Percentiles rank a stretch among this genome's conserved stretches.
These are phyloP conservation scores for Atta cephalotes DNA, from an alignment of 1,140 invertebrate genomes.

Conservation along the genomic window DNA sequence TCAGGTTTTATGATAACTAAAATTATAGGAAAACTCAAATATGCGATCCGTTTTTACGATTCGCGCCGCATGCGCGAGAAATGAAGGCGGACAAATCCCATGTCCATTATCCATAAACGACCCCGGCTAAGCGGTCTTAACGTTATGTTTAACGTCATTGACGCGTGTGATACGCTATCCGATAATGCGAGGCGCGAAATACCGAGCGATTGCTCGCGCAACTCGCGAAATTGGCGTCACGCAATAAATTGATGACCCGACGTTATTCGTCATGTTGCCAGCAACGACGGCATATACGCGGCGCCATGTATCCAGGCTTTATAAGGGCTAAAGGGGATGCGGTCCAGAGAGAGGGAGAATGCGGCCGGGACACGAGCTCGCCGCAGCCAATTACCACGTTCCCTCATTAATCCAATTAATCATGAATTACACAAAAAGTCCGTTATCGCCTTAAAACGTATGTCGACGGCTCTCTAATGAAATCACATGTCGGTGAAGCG, in stretches of 20 bases:
- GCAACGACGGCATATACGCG: background rate
- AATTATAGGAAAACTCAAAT: slow-evolving; percentile 42
- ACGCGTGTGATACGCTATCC: slow-evolving; percentile 15
- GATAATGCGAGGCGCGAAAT: slow-evolving; percentile 45
- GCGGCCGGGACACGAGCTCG: slow-evolving; percentile 49
- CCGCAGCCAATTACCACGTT: slow-evolving; percentile 80
- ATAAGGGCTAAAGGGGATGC: slow-evolving; percentile 54
- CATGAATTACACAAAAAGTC: slow-evolving; percentile 82
- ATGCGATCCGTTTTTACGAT: slow-evolving; percentile 18
- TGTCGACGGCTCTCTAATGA: slow-evolving; percentile 60
- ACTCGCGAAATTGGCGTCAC: slow-evolving; percentile 67
- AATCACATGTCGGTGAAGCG: slow-evolving; percentile 28
- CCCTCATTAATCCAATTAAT: slow-evolving; percentile 82
- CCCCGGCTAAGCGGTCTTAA: slow-evolving; percentile 48
- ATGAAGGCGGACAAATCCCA: slow-evolving; percentile 42
- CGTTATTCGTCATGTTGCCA: slow-evolving; percentile 42
- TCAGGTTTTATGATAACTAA: slow-evolving; percentile 27
- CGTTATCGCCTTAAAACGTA: slow-evolving; percentile 79
- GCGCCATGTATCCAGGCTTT: slow-evolving; percentile 42
- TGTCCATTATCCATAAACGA: slow-evolving; percentile 50
- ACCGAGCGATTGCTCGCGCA: slow-evolving; percentile 24
- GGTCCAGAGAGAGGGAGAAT: slow-evolving; percentile 40
- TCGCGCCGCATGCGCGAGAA: slow-evolving; percentile 13
- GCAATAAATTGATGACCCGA: slow-evolving; percentile 71
- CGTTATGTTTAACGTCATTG: slow-evolving; percentile 47